phyloP scores from a whole-genome alignment of 2,797 vertebrate genomes.

The Onychomys arenicola region DNA sequence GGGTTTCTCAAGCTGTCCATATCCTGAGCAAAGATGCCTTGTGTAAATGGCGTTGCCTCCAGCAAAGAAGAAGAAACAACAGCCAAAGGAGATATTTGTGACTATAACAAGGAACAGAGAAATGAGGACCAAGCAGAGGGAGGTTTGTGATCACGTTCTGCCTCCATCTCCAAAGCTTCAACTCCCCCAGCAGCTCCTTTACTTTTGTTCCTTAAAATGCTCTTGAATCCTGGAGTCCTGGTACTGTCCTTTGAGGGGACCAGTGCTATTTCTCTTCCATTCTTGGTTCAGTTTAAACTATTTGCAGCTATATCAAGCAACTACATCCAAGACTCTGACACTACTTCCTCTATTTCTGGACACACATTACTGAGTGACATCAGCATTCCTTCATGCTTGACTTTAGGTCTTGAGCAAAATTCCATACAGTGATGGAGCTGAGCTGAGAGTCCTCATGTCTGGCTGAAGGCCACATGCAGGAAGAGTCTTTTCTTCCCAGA shows the following conservation, averaged over 20 bases:
- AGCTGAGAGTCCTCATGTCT: background rate
- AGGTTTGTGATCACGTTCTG: background rate
- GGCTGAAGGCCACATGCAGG: background rate
- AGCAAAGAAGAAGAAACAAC: background rate
- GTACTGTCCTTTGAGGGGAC: background rate
- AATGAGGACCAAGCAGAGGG: background rate
- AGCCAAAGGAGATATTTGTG: background rate
- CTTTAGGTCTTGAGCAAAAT: background rate
- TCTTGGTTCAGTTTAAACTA: background rate
- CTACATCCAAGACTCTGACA: background rate
- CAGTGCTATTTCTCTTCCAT: background rate
- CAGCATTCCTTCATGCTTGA: background rate
- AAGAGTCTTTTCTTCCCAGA: background rate
- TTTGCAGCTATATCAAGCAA: background rate
- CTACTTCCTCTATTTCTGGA: background rate
- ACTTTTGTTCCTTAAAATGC: accelerated
- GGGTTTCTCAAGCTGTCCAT: background rate
- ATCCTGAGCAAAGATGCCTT: background rate
- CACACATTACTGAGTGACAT: background rate
- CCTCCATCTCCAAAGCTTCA: background rate
- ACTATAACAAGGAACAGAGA: background rate
- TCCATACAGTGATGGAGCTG: background rate
- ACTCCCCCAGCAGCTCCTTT: background rate
- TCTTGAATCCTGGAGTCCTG: background rate
- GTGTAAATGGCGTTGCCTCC: background rate